Conservation (phyloP, 1,140 invertebrate species). For the Drosophila ananassae region DNA sequence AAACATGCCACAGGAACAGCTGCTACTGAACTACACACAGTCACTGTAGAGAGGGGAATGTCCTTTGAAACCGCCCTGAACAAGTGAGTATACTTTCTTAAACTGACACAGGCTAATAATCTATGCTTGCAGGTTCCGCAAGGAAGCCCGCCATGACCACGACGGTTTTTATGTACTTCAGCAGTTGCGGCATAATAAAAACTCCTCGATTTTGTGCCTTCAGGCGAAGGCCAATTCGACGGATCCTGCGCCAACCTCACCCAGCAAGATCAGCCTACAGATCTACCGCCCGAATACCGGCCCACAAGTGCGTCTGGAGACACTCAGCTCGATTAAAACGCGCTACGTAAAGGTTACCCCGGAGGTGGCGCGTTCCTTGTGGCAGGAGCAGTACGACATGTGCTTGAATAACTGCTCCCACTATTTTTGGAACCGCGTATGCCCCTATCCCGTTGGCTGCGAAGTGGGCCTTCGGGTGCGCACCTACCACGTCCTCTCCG, state of each 20-base stretch:
- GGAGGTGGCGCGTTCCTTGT: constrained; percentile 30
- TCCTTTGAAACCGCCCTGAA: constrained; percentile 91
- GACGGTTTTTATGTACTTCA: constrained; percentile 62
- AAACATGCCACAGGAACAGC: constrained; percentile 95
- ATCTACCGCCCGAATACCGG: constrained; percentile 66
- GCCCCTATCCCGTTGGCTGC: constrained; percentile 38
- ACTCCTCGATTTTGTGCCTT: constrained; percentile 57
- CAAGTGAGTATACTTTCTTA: constrained; percentile 85
- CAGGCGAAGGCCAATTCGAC: not conserved
- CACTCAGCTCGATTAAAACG: constrained; percentile 29
- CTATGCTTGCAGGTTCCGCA: constrained; percentile 28
- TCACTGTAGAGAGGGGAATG: constrained; percentile 95
- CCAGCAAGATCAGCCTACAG: constrained; percentile 40
- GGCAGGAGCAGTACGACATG: constrained; percentile 50
- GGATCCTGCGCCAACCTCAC: not conserved
- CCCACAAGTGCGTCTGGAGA: constrained; percentile 58
- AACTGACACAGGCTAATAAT: not conserved
- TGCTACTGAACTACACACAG: constrained; percentile 95
- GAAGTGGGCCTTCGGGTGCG: constrained; percentile 56
- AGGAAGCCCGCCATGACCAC: constrained; percentile 28
- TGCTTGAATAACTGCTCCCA: constrained; percentile 56
- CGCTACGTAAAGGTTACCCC: constrained; percentile 50
- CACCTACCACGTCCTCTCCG: constrained; percentile 64
- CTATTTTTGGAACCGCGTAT: constrained; percentile 50
- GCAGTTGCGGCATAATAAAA: constrained; percentile 45